phyloP scores from a whole-genome alignment of 2,113 vertebrate genomes.

The Camelus dromedarius region DNA sequence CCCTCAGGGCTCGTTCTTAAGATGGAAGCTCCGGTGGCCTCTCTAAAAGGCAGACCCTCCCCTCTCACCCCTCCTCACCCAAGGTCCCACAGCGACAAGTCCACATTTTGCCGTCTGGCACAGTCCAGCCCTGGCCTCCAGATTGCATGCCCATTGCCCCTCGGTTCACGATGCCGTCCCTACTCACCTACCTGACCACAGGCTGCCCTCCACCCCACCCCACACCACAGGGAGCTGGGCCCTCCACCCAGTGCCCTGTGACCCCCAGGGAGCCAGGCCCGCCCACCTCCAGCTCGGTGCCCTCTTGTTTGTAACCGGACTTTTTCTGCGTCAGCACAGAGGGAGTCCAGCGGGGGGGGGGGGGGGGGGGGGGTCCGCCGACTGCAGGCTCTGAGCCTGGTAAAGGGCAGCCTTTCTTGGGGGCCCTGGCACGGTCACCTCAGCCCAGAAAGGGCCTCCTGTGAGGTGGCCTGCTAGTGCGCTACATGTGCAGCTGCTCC shows the following conservation, averaged over 20 bases:
- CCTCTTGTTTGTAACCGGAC: background rate
- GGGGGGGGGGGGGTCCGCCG: rapidly evolving
- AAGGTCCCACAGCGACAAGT: no score
- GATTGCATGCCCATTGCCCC: no score
- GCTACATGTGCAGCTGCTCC: background rate
- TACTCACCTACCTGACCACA: background rate
- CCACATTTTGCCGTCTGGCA: background rate
- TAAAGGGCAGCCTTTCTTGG: rapidly evolving
- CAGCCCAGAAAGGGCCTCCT: background rate
- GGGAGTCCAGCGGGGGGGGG: rapidly evolving
- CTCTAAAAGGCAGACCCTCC: background rate
- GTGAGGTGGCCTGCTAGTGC: rapidly evolving
- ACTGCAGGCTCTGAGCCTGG: background rate
- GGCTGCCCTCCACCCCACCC: background rate
- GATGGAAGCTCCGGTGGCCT: background rate
- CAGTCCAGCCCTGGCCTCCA: background rate
- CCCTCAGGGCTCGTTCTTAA: background rate
- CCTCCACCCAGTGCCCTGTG: no score
- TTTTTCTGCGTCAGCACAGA: no score
- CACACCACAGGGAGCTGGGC: rapidly evolving
- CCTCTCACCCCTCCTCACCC: background rate
- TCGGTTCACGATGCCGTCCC: no score
- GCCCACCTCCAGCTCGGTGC: rapidly evolving
- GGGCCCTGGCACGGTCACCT: background rate
- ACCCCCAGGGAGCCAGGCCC: background rate